Evolutionary conservation across 2,797 vertebrate species (phyloP).

Genomic region (Spinus olivaceus): DNA sequence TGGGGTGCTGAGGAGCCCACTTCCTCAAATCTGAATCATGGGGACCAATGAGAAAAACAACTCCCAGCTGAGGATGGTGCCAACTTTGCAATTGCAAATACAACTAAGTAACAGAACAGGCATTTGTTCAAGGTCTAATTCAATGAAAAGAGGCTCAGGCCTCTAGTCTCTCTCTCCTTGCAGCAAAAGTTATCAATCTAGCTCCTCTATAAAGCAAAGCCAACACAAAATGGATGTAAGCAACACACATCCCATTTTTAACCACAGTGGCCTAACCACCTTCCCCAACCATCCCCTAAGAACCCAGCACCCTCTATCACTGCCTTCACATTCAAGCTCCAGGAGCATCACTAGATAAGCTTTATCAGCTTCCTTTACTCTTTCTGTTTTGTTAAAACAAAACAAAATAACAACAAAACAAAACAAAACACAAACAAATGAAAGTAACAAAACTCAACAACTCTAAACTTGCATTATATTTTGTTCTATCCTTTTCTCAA

Average conservation of each 20-base stretch:
- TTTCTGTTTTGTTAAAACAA: neutral
- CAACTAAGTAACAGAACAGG: neutral
- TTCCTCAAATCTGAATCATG: neutral
- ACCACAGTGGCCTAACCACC: neutral
- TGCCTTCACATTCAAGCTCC: neutral
- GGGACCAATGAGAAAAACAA: neutral
- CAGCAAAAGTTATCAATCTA: neutral
- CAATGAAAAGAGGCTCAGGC: neutral
- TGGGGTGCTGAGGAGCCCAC: fast-evolving
- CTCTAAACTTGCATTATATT: neutral
- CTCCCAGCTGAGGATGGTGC: neutral
- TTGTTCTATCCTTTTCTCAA: neutral
- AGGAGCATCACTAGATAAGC: neutral
- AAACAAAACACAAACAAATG: neutral
- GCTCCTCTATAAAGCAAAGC: neutral
- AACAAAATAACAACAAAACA: neutral
- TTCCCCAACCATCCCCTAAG: neutral
- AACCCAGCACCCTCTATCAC: neutral
- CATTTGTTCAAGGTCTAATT: neutral
- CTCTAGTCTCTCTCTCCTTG: neutral
- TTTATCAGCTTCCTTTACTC: neutral
- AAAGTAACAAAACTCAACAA: neutral
- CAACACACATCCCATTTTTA: neutral
- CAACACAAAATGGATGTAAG: neutral
- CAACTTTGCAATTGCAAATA: neutral